Evolutionary conservation across 2,888 invertebrate species (phyloP), one percentile per base, ranked within the genome.

Genomic region (Tenthredo notha): DNA sequence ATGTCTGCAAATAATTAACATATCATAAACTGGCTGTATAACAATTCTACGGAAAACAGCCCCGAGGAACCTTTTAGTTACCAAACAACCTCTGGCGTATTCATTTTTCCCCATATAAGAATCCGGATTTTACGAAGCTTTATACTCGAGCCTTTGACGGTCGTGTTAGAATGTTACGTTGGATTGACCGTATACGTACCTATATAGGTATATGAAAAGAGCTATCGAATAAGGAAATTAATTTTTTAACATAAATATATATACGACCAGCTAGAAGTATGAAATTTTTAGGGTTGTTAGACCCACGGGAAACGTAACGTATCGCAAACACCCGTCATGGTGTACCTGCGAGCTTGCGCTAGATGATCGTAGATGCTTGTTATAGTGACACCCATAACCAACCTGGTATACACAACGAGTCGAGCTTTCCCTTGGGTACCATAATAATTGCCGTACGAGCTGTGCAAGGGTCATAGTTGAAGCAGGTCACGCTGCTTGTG

Each of bases 401-500:
- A 18, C 29, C 33, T 67, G 25, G 50, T 47, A 29, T 67, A 50
- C 77, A 77, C 75, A 77, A 50, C 54, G 54, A 77, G 7, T 77
- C 50, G 29, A 29, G n/a, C 25, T 25, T 9, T 61, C 61, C 61
- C 80, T 18, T 80, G 80, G 80, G 61, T 21, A 61, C 61, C 61
- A 40, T 67, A 67, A 80, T 61, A 61, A 80, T 80, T 80, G 80
- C 80, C 43, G 43, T 80, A 61, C 80, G 61, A 37, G 37, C 65
- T 58, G 65, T 80, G 61, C 61, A 80, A 80, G 65, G 61, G 61
- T 65, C 54, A 37, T 15, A 29, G 9, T 78, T 65, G 37, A 40
- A 65, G 21, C 80, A 61, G 21, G 40, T 80, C 61, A 40, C 40
- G 40, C n/a, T 47, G 40, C 37, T 58, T 40, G 10, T 25, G n/a